A percentile compares a stretch with the other conserved stretches of the same genome.
Conservation (phyloP, 2,888 invertebrate genomes). For the Drosophila fulvimacula region DNA sequence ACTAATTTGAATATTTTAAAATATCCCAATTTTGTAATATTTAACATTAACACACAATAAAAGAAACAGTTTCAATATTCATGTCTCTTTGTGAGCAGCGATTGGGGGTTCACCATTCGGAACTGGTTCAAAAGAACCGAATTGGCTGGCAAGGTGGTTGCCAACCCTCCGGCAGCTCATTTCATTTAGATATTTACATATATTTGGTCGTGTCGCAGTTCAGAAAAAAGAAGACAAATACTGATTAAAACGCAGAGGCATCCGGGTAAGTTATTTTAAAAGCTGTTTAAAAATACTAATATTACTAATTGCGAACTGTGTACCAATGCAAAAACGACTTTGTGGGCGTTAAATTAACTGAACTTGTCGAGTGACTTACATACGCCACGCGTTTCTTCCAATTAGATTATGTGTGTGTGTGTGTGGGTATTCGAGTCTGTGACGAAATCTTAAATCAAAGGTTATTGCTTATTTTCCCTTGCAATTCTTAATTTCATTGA, state of each 20-base stretch:
- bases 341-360: slow-evolving; percentile 28
- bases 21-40: not conserved
- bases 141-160: not conserved
- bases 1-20: not conserved
- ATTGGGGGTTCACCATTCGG: not conserved
- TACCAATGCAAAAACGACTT: slow-evolving; percentile 55
- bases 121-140: slow-evolving; percentile 18
- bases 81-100: not conserved
- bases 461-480: slow-evolving; percentile 36
- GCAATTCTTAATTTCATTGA: not conserved
- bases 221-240: slow-evolving; percentile 65
- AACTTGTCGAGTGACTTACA: slow-evolving; percentile 27
- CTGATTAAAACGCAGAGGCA: slow-evolving; percentile 75
- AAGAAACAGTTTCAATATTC: not conserved
- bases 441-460: slow-evolving; percentile 53
- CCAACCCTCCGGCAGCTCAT: slow-evolving; percentile 23
- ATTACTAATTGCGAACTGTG: slow-evolving; percentile 15
- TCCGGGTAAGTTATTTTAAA: slow-evolving; percentile 69
- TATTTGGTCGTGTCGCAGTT: slow-evolving; percentile 60
- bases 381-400: slow-evolving; percentile 73
- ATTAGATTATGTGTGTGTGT: slow-evolving; percentile 26
- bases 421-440: slow-evolving; percentile 31
- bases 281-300: slow-evolving; percentile 1
- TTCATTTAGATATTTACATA: slow-evolving; percentile 65
- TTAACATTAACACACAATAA: not conserved